Percentiles rank a stretch among this genome's conserved stretches.
Evolutionary conservation across 2,888 invertebrate species (phyloP).

Genomic region (Leptarthrus brevirostris): DNA sequence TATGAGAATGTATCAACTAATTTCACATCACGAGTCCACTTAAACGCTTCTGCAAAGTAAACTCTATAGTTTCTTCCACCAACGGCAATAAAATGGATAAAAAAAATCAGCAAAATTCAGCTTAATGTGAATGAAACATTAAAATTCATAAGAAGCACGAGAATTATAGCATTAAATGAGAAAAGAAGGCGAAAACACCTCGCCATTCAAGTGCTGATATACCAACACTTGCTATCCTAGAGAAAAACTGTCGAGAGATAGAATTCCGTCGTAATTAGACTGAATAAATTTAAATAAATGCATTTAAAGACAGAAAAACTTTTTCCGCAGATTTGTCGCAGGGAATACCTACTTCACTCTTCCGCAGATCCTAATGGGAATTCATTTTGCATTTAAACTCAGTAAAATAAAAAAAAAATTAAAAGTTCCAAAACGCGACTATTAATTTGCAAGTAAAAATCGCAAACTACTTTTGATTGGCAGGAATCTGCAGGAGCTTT

Average conservation of each 20-base stretch:
- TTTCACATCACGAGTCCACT: conserved; percentile 4
- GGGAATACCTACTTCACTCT: background rate
- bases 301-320: background rate
- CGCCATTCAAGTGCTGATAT: background rate
- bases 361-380: background rate
- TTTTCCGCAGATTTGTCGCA: background rate
- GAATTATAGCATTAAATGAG: conserved; percentile 12
- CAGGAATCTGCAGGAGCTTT: too few species aligned
- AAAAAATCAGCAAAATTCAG: background rate
- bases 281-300: conserved; percentile 10
- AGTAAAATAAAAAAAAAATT: background rate
- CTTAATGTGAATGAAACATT: conserved; percentile 18
- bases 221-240: background rate
- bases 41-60: conserved; percentile 11
- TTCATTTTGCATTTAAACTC: background rate
- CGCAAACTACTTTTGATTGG: too few species aligned
- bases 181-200: background rate
- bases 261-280: conserved; percentile 8
- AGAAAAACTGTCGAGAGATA: background rate
- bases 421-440: background rate
- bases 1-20: conserved; percentile 18
- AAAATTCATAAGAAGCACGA: conserved; percentile 26
- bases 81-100: background rate
- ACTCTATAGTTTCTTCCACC: background rate
- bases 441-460: too few species aligned